phyloP scores from a whole-genome alignment of 2,888 invertebrate species.

The Andrena fulva region DNA sequence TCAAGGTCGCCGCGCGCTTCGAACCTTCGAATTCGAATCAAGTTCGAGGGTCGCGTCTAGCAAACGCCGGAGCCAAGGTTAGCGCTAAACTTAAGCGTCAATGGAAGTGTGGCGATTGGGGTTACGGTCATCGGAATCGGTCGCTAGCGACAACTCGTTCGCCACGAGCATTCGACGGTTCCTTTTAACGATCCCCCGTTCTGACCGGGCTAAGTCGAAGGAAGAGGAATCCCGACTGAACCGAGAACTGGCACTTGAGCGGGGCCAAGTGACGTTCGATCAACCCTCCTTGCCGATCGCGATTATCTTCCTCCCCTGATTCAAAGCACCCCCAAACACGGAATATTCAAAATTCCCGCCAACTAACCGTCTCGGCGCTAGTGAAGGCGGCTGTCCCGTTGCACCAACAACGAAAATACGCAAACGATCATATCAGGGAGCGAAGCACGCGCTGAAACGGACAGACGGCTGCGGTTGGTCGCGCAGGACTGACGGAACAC shows the following conservation, averaged over 20 bases:
- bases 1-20: constrained; percentile 54
- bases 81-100: constrained; percentile 55
- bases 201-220: background rate
- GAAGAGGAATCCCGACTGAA: background rate
- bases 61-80: constrained; percentile 60
- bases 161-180: background rate
- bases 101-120: constrained; percentile 47
- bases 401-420: constrained; percentile 6
- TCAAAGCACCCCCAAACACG: background rate
- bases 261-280: background rate
- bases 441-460: constrained; percentile 27
- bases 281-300: background rate
- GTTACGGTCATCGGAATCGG: constrained; percentile 60
- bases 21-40: constrained; percentile 49
- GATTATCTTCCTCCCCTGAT: background rate
- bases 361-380: constrained; percentile 59
- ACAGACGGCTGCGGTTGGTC: constrained; percentile 60
- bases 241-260: background rate
- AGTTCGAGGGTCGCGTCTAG: constrained; percentile 57
- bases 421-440: constrained; percentile 49
- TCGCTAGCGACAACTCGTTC: constrained; percentile 23
- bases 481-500: constrained; percentile 63
- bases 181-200: background rate
- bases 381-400: constrained; percentile 11
- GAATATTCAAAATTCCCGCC: constrained; percentile 20